Conservation (phyloP, 2,113 vertebrate species). For the Xenopus borealis region DNA sequence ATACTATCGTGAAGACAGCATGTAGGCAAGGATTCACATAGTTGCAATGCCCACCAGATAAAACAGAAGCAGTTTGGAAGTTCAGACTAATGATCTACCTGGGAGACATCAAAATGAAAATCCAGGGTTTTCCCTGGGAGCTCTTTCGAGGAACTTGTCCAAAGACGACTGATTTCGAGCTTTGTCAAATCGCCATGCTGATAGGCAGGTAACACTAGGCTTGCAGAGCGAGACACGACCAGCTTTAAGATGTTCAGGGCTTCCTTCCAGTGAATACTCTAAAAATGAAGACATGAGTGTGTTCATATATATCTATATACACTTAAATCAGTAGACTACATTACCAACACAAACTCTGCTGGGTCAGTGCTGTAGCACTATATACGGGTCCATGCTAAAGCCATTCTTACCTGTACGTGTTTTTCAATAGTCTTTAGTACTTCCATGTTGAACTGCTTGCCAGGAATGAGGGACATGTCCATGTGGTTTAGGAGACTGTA, state of each 20-base stretch:
- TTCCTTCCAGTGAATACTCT: constrained; percentile 96
- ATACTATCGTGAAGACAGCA: too few relatives aligned
- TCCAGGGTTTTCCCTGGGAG: constrained; percentile 95
- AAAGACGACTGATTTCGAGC: constrained; percentile 89
- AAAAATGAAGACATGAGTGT: constrained; percentile 19
- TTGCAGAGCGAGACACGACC: constrained; percentile 94
- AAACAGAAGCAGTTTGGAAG: too few relatives aligned
- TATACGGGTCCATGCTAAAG: too few relatives aligned
- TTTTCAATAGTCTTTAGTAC: constrained; percentile 96
- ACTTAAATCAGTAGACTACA: not conserved
- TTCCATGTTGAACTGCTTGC: constrained; percentile 92
- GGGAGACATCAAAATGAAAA: constrained; percentile 96
- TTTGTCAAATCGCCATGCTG: constrained; percentile 86
- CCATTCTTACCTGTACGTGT: constrained; percentile 84
- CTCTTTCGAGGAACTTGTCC: constrained; percentile 91
- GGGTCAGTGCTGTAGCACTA: too few relatives aligned
- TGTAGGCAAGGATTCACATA: too few relatives aligned
- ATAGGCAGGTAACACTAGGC: constrained; percentile 85
- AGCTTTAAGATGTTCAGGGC: constrained; percentile 93
- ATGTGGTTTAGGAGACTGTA: constrained; percentile 94
- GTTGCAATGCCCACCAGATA: too few relatives aligned
- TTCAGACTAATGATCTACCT: constrained; percentile 65
- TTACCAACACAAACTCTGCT: too few relatives aligned
- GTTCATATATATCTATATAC: too few relatives aligned
- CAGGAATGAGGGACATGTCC: constrained; percentile 87